Percentiles rank a stretch among this genome's conserved stretches.
phyloP scores from a whole-genome alignment of 1,140 invertebrate genomes.

The Akabosia matsudoensis region DNA sequence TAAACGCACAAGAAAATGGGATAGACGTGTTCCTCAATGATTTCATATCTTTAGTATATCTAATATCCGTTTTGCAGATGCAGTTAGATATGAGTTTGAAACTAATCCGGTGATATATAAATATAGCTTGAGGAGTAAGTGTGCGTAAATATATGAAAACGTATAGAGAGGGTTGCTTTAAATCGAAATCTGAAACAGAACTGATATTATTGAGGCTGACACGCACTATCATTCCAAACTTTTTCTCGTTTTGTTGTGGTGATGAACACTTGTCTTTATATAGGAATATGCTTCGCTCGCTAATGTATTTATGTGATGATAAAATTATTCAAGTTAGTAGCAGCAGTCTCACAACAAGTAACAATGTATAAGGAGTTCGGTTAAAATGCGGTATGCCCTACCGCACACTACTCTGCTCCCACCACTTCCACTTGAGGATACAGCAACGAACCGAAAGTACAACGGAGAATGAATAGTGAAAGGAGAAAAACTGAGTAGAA shows the following conservation, averaged over 20 bases:
- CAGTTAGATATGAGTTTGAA: background rate
- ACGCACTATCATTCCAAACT: conserved; percentile 9
- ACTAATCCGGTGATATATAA: conserved; percentile 9
- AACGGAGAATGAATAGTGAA: too few relatives aligned
- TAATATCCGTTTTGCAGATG: background rate
- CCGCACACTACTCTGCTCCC: too few relatives aligned
- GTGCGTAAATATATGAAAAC: background rate
- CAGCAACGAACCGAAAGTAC: too few relatives aligned
- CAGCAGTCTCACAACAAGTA: background rate
- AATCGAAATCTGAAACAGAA: conserved; percentile 17
- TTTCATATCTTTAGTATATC: background rate
- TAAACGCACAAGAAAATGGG: too few relatives aligned
- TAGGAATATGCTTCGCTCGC: background rate
- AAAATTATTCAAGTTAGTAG: conserved; percentile 17
- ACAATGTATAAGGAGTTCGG: too few relatives aligned
- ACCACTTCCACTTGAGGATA: too few relatives aligned
- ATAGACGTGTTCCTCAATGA: background rate
- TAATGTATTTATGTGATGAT: background rate
- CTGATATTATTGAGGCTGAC: conserved; percentile 16
- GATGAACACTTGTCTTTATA: background rate
- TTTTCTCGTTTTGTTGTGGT: background rate
- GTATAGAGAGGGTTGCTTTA: conserved; percentile 13
- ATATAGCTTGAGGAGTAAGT: background rate
- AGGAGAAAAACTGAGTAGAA: too few relatives aligned
- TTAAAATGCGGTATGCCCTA: background rate